Conservation (phyloP, 1,140 invertebrate species). For the Oedothorax gibbosus region DNA sequence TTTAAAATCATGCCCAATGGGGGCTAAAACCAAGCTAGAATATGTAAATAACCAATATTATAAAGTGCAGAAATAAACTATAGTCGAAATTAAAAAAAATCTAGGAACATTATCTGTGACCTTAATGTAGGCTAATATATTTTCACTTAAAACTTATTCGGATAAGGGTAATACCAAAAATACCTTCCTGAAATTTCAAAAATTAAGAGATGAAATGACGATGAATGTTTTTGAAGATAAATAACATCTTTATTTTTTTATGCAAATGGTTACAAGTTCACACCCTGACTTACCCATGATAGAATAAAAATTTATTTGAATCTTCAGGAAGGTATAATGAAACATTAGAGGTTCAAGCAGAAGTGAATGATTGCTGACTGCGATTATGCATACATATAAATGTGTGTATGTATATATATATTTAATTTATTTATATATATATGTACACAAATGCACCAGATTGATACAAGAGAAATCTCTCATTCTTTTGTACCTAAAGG, state of each 20-base stretch:
- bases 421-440: slow-evolving; percentile 42
- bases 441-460: slow-evolving; percentile 52
- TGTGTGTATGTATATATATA: slow-evolving; percentile 31
- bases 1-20: neutral
- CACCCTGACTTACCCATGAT: slow-evolving; percentile 42
- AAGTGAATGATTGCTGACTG: slow-evolving; percentile 58
- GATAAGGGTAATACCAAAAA: slow-evolving; percentile 37
- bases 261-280: neutral
- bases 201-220: slow-evolving; percentile 49
- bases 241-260: slow-evolving; percentile 31
- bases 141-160: slow-evolving; percentile 29
- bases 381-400: slow-evolving; percentile 54
- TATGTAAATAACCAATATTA: neutral
- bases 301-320: slow-evolving; percentile 56
- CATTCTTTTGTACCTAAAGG: slow-evolving; percentile 39
- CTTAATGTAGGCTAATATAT: slow-evolving; percentile 14
- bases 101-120: slow-evolving; percentile 50
- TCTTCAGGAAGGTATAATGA: slow-evolving; percentile 54
- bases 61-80: slow-evolving; percentile 43
- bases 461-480: slow-evolving; percentile 25
- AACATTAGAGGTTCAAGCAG: slow-evolving; percentile 42
- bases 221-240: slow-evolving; percentile 49
- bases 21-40: slow-evolving; percentile 15
- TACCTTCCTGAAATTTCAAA: slow-evolving; percentile 58
- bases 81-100: slow-evolving; percentile 22